Evolutionary conservation across 2,113 vertebrate species (phyloP), one percentile per base, ranked within the genome.

Genomic region (Dasypus novemcinctus): DNA sequence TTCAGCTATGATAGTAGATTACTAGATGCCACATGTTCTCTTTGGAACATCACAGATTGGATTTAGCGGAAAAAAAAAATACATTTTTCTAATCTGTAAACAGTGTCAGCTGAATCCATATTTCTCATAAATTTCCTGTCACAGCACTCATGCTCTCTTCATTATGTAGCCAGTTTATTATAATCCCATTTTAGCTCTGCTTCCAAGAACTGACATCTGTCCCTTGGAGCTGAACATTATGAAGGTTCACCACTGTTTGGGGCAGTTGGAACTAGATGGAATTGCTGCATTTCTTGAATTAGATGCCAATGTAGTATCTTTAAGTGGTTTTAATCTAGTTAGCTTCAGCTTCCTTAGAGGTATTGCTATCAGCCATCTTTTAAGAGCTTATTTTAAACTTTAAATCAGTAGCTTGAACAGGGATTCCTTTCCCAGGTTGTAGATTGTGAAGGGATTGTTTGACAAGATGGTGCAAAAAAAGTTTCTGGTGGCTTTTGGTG

Each of bases 1-100:
- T 88, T 84, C 91, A 80, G 82, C 82, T 88, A 91, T 93, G 95
- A 97, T 94, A 95, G 93, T 61, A 74, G 94, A 97, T 97, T 96
- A 95, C 54, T 69, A 36, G 41, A 84, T 36, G 63, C 33, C 88
- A 88, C 72, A 69, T 93, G 87, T 95, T 93, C 91, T 92, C 33
- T 15, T 2, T 79, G 87, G 61, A 91, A 94, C 71, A 93, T 95
- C 96, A 94, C 63, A 97, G 78, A 94, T 93, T 93, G 75, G 46
- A 96, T 96, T 94, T 79, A 93, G 59, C 52, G 81, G 57, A 91
- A 83, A 97, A 91, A 82, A 91, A 83, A 97, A 91, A 82, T 80
- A 68, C 64, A 82, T 91, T 93, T 96, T 91, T 82, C 81, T 95
- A 33, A 91, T 93, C 72, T 86, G 61, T 94, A 96, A 88, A 96